These are phyloP conservation scores for Polypedilum vanderplanki DNA, from an alignment of 1,140 invertebrate species.

Conservation along the genomic window DNA sequence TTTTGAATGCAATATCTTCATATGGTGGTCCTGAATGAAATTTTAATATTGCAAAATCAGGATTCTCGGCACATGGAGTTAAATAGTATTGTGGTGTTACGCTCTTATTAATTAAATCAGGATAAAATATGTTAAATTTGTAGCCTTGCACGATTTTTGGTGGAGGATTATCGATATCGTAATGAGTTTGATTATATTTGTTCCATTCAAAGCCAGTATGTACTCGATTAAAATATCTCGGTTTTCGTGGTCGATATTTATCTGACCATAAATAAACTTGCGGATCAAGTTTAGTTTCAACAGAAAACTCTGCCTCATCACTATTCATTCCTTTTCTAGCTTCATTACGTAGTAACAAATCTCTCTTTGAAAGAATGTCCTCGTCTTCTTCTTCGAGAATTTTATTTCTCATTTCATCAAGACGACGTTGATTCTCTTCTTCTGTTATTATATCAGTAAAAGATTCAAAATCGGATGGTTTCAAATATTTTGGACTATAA, in stretches of 20 bases:
- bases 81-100: slow-evolving; percentile 91
- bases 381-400: slow-evolving; percentile 42
- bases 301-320: slow-evolving; percentile 88
- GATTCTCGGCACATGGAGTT: slow-evolving; percentile 85
- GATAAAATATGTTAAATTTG: slow-evolving; percentile 99
- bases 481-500: slow-evolving; percentile 76
- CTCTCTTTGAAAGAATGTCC: slow-evolving; percentile 45
- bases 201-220: slow-evolving; percentile 99
- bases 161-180: slow-evolving; percentile 99
- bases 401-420: slow-evolving; percentile 65
- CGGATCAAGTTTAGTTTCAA: slow-evolving; percentile 77
- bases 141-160: slow-evolving; percentile 99
- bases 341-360: slow-evolving; percentile 62
- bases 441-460: slow-evolving; percentile 73
- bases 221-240: slow-evolving; percentile 94
- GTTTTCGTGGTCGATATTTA: slow-evolving; percentile 95
- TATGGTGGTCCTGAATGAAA: slow-evolving; percentile 98
- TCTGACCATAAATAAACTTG: slow-evolving; percentile 95
- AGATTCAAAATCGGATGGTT: slow-evolving; percentile 65
- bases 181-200: slow-evolving; percentile 99
- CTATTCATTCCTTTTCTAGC: slow-evolving; percentile 81
- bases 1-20: slow-evolving; percentile 99
- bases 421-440: slow-evolving; percentile 67
- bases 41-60: slow-evolving; percentile 89
- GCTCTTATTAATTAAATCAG: slow-evolving; percentile 94